Evolutionary conservation across 92 coral and sea anemone species (phyloP).

Genomic region (Epizoanthus stellaris): DNA sequence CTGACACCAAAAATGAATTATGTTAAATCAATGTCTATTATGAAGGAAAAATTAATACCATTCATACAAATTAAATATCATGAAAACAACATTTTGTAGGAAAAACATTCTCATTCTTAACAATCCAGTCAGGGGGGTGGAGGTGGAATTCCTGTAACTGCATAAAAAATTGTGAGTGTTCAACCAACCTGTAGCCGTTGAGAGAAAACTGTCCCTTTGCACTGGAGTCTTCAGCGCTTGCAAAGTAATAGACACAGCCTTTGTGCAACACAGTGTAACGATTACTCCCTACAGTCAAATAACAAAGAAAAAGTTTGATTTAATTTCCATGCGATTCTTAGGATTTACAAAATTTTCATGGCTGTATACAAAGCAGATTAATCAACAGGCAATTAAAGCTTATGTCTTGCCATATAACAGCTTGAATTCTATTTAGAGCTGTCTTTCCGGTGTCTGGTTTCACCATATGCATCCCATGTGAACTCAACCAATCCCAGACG

Average conservation of each 20-base stretch:
- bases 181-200: constrained; percentile 91
- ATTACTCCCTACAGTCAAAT: constrained; percentile 74
- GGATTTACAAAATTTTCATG: neutral
- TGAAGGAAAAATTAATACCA: too few species aligned
- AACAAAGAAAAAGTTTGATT: neutral
- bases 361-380: neutral
- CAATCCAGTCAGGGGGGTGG: neutral
- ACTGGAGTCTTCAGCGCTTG: constrained; percentile 64
- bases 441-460: too few species aligned
- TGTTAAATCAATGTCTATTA: too few species aligned
- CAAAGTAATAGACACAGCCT: constrained; percentile 89
- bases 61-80: too few species aligned
- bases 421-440: too few species aligned
- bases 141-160: neutral
- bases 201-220: constrained; percentile 94
- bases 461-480: too few species aligned
- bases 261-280: constrained; percentile 90
- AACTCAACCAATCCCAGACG: too few species aligned
- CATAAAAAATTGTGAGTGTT: neutral
- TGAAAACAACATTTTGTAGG: too few species aligned
- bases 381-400: neutral
- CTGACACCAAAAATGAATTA: too few species aligned
- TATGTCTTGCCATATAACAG: too few species aligned
- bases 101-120: too few species aligned
- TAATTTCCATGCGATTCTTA: neutral